Percentiles rank a stretch among this genome's conserved stretches.
These are phyloP conservation scores for Phycodurus eques DNA, from an alignment of 2,113 vertebrate genomes.

Conservation along the genomic window DNA sequence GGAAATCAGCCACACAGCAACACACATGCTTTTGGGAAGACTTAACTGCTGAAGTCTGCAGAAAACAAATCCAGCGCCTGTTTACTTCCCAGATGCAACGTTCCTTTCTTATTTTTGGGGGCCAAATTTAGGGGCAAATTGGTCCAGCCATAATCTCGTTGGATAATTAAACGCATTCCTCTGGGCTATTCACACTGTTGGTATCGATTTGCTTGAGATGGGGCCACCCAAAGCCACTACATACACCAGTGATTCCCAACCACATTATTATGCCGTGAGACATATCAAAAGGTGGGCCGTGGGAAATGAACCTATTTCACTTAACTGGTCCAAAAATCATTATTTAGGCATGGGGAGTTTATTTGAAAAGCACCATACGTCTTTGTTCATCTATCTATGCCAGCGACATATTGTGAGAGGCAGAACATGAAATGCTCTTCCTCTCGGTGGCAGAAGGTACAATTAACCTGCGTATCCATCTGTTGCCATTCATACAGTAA, in stretches of 20 bases:
- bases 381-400: too few relatives aligned
- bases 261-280: not conserved
- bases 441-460: too few relatives aligned
- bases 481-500: too few relatives aligned
- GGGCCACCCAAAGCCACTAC: slow-evolving; percentile 35
- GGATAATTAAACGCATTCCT: slow-evolving; percentile 53
- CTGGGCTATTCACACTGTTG: slow-evolving; percentile 49
- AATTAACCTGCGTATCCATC: too few relatives aligned
- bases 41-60: slow-evolving; percentile 34
- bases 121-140: slow-evolving; percentile 27
- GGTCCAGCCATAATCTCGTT: slow-evolving; percentile 47
- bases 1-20: slow-evolving; percentile 53
- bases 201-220: slow-evolving; percentile 39
- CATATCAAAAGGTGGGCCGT: not conserved
- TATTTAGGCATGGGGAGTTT: too few relatives aligned
- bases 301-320: not conserved
- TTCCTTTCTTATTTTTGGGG: not conserved
- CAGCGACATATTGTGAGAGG: too few relatives aligned
- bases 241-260: slow-evolving; percentile 16
- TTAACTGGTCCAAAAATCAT: too few relatives aligned
- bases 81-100: slow-evolving; percentile 45
- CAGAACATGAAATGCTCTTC: too few relatives aligned
- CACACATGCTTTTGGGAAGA: slow-evolving; percentile 39
- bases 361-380: too few relatives aligned
- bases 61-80: slow-evolving; percentile 39